Percentiles rank a stretch among this genome's conserved stretches.
These are phyloP conservation scores for Crocodylus rhombifer DNA, from an alignment of 2,797 vertebrate genomes.

Conservation along the genomic window DNA sequence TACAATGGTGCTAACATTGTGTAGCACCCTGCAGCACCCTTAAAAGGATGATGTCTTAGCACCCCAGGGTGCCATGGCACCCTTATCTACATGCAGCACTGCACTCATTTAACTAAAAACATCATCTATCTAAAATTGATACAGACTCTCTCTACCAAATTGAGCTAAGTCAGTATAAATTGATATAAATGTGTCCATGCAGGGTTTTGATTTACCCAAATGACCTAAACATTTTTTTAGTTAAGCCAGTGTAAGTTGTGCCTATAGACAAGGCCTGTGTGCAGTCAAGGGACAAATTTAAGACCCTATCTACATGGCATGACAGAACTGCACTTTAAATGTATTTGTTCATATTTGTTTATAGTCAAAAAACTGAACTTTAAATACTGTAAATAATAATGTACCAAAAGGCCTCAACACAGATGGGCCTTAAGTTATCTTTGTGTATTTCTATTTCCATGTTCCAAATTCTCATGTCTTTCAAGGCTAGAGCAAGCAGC, in stretches of 20 bases:
- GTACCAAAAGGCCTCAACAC: too few species aligned
- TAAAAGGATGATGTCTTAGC: too few species aligned
- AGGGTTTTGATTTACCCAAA: constrained; percentile 28
- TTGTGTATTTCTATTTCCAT: rapidly evolving
- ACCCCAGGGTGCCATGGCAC: too few species aligned
- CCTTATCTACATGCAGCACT: constrained; percentile 62
- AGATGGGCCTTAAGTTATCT: too few species aligned
- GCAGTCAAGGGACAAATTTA: background rate
- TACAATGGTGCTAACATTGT: too few species aligned
- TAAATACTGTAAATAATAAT: too few species aligned
- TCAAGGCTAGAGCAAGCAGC: rapidly evolving
- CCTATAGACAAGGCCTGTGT: background rate
- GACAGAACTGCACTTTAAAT: background rate
- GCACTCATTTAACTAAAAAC: constrained; percentile 65
- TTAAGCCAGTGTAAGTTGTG: background rate
- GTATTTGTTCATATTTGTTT: too few species aligned
- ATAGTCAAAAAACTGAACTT: too few species aligned
- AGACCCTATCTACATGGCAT: background rate
- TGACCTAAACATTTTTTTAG: constrained; percentile 32
- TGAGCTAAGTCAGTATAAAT: constrained; percentile 64
- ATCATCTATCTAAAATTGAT: constrained; percentile 66
- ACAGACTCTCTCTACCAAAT: constrained; percentile 65
- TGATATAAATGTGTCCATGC: constrained; percentile 50
- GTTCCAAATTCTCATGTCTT: rapidly evolving
- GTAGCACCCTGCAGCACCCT: too few species aligned